These are phyloP conservation scores for Stenodera caucasica DNA, from an alignment of 2,888 invertebrate species.

Conservation along the genomic window DNA sequence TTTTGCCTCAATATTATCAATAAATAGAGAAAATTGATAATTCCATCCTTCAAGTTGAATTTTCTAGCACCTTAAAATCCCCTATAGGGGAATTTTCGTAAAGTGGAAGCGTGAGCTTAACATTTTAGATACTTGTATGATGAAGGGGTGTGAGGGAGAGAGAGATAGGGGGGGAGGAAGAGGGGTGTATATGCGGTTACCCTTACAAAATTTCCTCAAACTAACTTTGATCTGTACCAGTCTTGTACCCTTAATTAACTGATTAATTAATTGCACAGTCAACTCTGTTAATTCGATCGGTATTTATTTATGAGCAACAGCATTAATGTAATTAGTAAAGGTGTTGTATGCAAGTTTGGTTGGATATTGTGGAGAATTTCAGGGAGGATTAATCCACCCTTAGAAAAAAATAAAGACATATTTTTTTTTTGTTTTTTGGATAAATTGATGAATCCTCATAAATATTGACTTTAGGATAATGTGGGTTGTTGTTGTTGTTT, in stretches of 20 bases:
- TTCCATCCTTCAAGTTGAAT: not conserved
- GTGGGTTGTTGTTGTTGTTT: too few relatives aligned
- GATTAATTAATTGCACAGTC: constrained; percentile 57
- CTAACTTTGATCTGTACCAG: constrained; percentile 53
- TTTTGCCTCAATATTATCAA: too few relatives aligned
- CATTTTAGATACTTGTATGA: too few relatives aligned
- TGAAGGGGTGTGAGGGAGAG: too few relatives aligned
- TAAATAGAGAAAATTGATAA: not conserved
- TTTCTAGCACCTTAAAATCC: not conserved
- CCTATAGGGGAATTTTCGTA: not conserved
- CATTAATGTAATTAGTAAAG: constrained; percentile 54
- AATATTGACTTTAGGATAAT: too few relatives aligned
- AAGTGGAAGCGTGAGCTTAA: constrained; percentile 23
- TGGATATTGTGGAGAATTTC: not conserved
- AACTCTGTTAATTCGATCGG: constrained; percentile 50
- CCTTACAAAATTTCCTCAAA: constrained; percentile 27
- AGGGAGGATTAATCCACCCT: not conserved
- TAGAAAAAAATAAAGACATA: not conserved
- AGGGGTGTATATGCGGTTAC: constrained; percentile 9
- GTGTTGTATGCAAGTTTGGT: constrained; percentile 41
- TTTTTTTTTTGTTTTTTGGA: too few relatives aligned
- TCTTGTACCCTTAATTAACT: constrained; percentile 51
- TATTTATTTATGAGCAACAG: constrained; percentile 55
- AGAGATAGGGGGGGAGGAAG: too few relatives aligned
- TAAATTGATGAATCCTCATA: too few relatives aligned